Evolutionary conservation across 1,140 invertebrate genomes (phyloP), one percentile per base, ranked within the genome.

Genomic region (Augochlora pura): DNA sequence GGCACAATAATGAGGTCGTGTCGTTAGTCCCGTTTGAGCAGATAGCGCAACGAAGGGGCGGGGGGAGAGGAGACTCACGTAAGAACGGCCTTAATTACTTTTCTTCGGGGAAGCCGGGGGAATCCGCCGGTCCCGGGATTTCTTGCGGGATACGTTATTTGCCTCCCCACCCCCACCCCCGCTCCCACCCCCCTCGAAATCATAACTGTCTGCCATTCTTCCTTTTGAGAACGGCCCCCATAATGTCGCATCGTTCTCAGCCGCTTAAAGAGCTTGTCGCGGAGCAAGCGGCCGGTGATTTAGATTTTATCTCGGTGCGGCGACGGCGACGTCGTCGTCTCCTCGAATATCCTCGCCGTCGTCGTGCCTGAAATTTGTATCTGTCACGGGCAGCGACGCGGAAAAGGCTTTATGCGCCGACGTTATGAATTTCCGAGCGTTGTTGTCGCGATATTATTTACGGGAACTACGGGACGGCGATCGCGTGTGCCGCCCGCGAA

Each of bases 1-100:
- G 12, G 12, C 39, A 32, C 46, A 63, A 71, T 70, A 77, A 77
- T 32, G 67, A 54, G 38, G n/a, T 63, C 27, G 42, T 14, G 59
- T 42, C 32, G 68, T 77, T 71, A 63, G 75, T 32, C 42, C 10
- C 42, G 32, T 78, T 64, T 57, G 18, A 16, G 21, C 38, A 77
- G 65, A 62, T 38, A 69, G 42, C 74, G 39, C 32, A 4, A 4
- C 1, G 32, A 32, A 32, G 32, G 32, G 42, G 42, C 12, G 42
- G 14, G 2, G 39, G 7, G 6, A 7, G 39, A 7, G 39, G 10
- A 14, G 42, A 0, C 1, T 16, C 27, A 42, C n/a, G 12, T 10
- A 71, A 39, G 68, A 64, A 72, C 32, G 32, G 14, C 10, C 60
- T 27, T 78, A 78, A 72, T 77, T 71, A 77, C 59, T 78, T 64